These are phyloP conservation scores for Lethenteron reissneri DNA, from an alignment of 2,113 vertebrate species.

Conservation along the genomic window DNA sequence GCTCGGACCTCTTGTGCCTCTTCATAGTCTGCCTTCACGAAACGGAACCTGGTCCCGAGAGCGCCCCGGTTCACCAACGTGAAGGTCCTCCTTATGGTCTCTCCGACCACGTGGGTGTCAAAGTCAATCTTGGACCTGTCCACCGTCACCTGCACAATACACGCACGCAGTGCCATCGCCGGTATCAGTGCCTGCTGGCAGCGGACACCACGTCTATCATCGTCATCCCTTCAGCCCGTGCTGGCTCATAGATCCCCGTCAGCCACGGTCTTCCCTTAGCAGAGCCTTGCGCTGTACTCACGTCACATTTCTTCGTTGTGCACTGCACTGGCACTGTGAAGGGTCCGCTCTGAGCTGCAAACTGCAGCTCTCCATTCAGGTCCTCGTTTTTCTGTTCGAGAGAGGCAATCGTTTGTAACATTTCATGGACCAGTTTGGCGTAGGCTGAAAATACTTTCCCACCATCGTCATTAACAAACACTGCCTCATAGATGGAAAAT, in stretches of 20 bases:
- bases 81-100: slow-evolving; percentile 40
- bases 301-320: slow-evolving; percentile 47
- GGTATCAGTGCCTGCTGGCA: too few species aligned
- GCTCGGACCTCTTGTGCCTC: too few species aligned
- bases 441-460: too few species aligned
- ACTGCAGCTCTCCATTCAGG: slow-evolving; percentile 46
- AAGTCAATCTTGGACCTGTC: slow-evolving; percentile 55
- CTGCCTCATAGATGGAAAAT: too few species aligned
- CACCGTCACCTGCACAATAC: slow-evolving; percentile 35
- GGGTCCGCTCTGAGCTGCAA: slow-evolving; percentile 34
- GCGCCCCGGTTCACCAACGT: slow-evolving; percentile 56
- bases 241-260: too few species aligned
- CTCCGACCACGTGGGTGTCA: slow-evolving; percentile 52
- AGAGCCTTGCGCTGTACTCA: slow-evolving; percentile 21
- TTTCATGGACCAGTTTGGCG: too few species aligned
- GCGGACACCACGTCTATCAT: too few species aligned
- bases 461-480: too few species aligned
- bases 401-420: neutral
- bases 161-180: too few species aligned
- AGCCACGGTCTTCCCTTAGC: too few species aligned
- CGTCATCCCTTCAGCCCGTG: too few species aligned
- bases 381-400: slow-evolving; percentile 39
- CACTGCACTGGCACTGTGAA: slow-evolving; percentile 57
- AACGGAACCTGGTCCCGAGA: slow-evolving; percentile 31
- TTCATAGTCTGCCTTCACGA: neutral